Conservation (phyloP, 2,888 invertebrate genomes). For the Hydraecia micacea region DNA sequence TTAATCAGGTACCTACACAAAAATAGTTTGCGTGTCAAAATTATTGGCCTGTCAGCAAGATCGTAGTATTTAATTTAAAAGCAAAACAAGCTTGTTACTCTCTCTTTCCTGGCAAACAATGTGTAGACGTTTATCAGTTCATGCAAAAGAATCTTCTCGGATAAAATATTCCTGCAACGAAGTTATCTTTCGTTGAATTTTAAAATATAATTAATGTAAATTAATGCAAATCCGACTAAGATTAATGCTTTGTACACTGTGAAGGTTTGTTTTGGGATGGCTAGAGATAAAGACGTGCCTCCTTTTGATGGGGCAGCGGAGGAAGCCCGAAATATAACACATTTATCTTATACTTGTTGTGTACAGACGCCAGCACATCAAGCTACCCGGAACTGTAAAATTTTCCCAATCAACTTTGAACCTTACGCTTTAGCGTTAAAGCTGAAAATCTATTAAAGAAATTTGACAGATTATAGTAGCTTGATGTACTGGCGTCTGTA, state of each 20-base stretch:
- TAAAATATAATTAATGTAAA: slow-evolving; percentile 69
- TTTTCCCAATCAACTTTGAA: no score
- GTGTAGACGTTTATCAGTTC: slow-evolving; percentile 1
- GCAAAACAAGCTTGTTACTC: neutral
- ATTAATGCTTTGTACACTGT: slow-evolving; percentile 60
- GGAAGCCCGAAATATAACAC: slow-evolving; percentile 6
- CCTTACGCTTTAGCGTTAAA: no score
- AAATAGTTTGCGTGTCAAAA: neutral
- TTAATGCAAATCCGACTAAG: slow-evolving; percentile 66
- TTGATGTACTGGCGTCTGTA: no score
- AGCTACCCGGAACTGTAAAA: no score
- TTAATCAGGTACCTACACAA: neutral
- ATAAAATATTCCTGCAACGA: slow-evolving; percentile 17
- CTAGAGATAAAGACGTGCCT: slow-evolving; percentile 34
- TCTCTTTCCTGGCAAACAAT: neutral
- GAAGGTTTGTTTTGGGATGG: slow-evolving; percentile 49
- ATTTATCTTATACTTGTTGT: slow-evolving; percentile 6
- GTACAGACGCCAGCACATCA: no score
- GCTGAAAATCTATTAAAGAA: no score
- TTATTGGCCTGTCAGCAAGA: neutral
- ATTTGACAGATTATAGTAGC: no score
- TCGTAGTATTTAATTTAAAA: neutral
- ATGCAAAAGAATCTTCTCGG: slow-evolving; percentile 14
- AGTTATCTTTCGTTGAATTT: slow-evolving; percentile 42
- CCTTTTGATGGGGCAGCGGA: slow-evolving; percentile 21